phyloP scores from a whole-genome alignment of 2,113 vertebrate genomes.

The Mellivora capensis region DNA sequence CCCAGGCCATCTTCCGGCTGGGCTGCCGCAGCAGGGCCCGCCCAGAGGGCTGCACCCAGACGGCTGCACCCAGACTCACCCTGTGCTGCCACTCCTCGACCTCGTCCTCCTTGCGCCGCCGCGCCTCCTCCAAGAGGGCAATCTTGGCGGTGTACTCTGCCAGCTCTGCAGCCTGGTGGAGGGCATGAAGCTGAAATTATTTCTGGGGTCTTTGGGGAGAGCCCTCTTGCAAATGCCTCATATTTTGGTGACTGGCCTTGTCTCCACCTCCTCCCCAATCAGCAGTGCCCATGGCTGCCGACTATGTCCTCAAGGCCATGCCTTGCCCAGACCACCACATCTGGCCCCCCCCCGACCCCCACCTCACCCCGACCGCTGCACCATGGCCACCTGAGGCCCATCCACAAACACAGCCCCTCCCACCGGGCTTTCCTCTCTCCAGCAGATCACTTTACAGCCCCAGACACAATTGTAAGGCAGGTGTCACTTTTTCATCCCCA shows the following conservation, averaged over 20 bases:
- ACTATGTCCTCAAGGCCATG: neutral
- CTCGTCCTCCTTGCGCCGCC: slow-evolving; percentile 90
- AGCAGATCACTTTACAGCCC: neutral
- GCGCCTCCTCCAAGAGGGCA: slow-evolving; percentile 91
- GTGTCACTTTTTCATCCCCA: neutral
- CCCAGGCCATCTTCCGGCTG: neutral
- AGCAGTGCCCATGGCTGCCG: too few species aligned
- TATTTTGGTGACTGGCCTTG: rapidly evolving
- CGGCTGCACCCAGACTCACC: slow-evolving; percentile 88
- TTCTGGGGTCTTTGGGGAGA: neutral
- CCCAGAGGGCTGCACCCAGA: rapidly evolving
- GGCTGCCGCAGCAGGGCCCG: rapidly evolving
- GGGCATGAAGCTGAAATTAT: neutral
- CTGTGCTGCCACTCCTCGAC: slow-evolving; percentile 91
- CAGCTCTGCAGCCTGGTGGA: slow-evolving; percentile 89
- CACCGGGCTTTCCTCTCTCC: neutral
- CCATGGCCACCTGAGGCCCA: neutral
- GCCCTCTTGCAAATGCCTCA: neutral
- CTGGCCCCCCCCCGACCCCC: too few species aligned
- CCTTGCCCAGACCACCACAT: rapidly evolving
- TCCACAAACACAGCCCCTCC: rapidly evolving
- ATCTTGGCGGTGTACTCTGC: slow-evolving; percentile 92
- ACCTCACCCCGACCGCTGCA: rapidly evolving
- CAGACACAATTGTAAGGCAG: neutral
- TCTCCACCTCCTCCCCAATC: neutral